phyloP scores from a whole-genome alignment of 2,797 vertebrate species.

The Rallus crepitans region DNA sequence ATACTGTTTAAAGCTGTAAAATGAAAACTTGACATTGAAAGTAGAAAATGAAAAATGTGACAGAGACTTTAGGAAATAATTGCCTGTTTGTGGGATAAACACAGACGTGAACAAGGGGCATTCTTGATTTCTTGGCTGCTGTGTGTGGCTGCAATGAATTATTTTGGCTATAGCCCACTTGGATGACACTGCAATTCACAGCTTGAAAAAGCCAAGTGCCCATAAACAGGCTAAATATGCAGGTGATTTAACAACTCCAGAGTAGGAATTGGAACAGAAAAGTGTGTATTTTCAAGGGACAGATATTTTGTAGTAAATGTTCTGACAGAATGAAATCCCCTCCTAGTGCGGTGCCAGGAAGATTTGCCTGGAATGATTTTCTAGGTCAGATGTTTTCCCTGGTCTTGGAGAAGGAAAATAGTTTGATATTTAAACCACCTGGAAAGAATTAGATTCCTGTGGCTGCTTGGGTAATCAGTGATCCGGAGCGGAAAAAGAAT shows the following conservation, averaged over 20 bases:
- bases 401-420: background rate
- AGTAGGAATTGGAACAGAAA: constrained; percentile 2
- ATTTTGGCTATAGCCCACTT: constrained; percentile 40
- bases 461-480: background rate
- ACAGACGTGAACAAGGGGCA: background rate
- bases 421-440: constrained; percentile 25
- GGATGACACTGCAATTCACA: constrained; percentile 54
- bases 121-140: constrained; percentile 22
- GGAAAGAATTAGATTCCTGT: constrained; percentile 45
- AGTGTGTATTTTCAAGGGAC: background rate
- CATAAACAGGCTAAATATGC: constrained; percentile 29
- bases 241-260: constrained; percentile 38
- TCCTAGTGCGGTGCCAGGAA: constrained; percentile 1
- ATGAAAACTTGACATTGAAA: background rate
- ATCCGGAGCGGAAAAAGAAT: background rate
- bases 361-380: constrained; percentile 18
- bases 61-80: background rate
- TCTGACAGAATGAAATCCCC: background rate
- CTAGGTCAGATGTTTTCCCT: constrained; percentile 1
- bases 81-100: background rate
- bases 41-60: background rate
- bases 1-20: background rate
- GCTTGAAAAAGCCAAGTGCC: constrained; percentile 47
- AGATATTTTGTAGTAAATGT: background rate
- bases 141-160: background rate